Conservation (phyloP, 1,140 invertebrate species). For the Venustaconcha ellipsiformis region DNA sequence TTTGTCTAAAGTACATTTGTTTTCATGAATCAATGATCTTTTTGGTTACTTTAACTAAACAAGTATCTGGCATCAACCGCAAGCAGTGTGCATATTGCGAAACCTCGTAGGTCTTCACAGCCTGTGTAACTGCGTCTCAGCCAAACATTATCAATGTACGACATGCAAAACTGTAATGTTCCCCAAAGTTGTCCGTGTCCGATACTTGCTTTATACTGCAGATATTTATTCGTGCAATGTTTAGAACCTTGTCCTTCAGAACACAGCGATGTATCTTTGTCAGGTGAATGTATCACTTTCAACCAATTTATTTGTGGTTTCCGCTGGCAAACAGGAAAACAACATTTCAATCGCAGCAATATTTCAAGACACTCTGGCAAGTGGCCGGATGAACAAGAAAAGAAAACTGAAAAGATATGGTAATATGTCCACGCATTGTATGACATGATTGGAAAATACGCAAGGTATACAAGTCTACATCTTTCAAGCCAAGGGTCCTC, state of each 20-base stretch:
- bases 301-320: neutral
- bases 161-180: slow-evolving; percentile 38
- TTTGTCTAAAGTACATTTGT: slow-evolving; percentile 37
- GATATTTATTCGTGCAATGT: neutral
- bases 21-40: slow-evolving; percentile 43
- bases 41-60: slow-evolving; percentile 44
- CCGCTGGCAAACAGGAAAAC: neutral
- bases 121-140: slow-evolving; percentile 24
- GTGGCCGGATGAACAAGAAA: too few relatives aligned
- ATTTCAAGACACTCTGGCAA: slow-evolving; percentile 16
- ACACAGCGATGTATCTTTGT: neutral
- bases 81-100: slow-evolving; percentile 27
- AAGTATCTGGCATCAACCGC: slow-evolving; percentile 35
- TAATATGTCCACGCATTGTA: too few relatives aligned
- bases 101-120: slow-evolving; percentile 42
- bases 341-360: neutral
- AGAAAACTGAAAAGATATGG: too few relatives aligned
- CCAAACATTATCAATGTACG: slow-evolving; percentile 37
- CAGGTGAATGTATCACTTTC: neutral
- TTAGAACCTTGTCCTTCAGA: neutral
- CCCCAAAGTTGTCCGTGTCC: slow-evolving; percentile 19
- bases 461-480: too few relatives aligned
- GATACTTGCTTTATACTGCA: neutral
- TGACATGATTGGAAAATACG: too few relatives aligned
- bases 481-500: too few relatives aligned